Conservation (phyloP, 2,113 vertebrate genomes). For the Corythaeola cristata region DNA sequence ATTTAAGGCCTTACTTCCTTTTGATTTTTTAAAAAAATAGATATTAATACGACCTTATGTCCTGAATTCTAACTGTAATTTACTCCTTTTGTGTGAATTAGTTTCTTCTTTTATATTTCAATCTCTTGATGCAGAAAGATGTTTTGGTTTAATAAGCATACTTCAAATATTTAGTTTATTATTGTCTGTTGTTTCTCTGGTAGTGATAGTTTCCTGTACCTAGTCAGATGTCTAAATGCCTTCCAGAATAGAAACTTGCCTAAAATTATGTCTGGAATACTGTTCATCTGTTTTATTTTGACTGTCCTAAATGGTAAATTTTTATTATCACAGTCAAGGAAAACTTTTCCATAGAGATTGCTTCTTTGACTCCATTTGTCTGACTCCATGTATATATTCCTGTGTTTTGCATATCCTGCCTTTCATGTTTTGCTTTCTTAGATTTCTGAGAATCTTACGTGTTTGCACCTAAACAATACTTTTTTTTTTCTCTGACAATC, state of each 20-base stretch:
- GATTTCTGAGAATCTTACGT: not conserved
- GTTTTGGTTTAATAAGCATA: not conserved
- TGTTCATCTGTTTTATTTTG: not conserved
- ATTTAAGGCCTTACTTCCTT: not conserved
- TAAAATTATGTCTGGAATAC: not conserved
- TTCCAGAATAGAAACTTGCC: not conserved
- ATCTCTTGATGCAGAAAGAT: not conserved
- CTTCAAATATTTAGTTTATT: not conserved
- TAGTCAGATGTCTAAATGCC: not conserved
- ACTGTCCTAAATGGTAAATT: not conserved
- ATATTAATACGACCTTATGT: not conserved
- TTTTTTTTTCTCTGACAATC: not conserved
- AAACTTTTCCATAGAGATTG: not conserved
- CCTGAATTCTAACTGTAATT: not conserved
- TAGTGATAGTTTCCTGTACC: not conserved
- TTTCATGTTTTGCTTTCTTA: not conserved
- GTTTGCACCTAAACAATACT: not conserved
- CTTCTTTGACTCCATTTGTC: not conserved
- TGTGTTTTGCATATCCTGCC: not conserved
- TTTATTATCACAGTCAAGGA: not conserved
- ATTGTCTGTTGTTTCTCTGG: not conserved
- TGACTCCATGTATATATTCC: not conserved
- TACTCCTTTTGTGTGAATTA: not conserved
- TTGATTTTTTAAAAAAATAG: not conserved
- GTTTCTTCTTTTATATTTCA: not conserved